phyloP scores from a whole-genome alignment of 2,797 vertebrate species.

The Gadopsis bispinosus region DNA sequence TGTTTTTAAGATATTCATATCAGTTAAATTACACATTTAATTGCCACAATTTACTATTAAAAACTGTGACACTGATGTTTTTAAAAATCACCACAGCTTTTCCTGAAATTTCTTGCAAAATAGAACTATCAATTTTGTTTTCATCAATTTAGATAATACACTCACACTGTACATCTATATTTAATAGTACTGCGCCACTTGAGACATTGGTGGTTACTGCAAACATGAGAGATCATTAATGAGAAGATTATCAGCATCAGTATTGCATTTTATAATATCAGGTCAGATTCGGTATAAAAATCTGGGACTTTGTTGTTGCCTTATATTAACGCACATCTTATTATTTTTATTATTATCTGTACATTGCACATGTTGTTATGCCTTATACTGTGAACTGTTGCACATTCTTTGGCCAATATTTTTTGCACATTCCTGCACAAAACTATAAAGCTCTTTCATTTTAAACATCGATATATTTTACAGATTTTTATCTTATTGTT shows the following conservation, averaged over 20 bases:
- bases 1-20: not conserved
- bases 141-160: not conserved
- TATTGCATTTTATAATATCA: not conserved
- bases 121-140: not conserved
- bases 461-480: too few relatives aligned
- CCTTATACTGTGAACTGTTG: too few relatives aligned
- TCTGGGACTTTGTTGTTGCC: too few relatives aligned
- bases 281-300: not conserved
- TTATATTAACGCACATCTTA: too few relatives aligned
- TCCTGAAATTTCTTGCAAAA: not conserved
- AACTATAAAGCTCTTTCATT: too few relatives aligned
- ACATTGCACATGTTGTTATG: too few relatives aligned
- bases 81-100: not conserved
- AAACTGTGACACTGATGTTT: not conserved
- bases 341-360: too few relatives aligned
- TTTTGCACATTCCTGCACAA: too few relatives aligned
- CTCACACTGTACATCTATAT: not conserved
- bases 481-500: too few relatives aligned
- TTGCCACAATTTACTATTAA: not conserved
- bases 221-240: not conserved
- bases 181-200: not conserved
- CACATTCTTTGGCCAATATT: too few relatives aligned
- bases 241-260: not conserved
- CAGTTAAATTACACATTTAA: not conserved
- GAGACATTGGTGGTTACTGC: not conserved